A percentile compares a stretch with the other conserved stretches of the same genome.
phyloP scores from a whole-genome alignment of 2,113 vertebrate species.

The Plectropomus leopardus region DNA sequence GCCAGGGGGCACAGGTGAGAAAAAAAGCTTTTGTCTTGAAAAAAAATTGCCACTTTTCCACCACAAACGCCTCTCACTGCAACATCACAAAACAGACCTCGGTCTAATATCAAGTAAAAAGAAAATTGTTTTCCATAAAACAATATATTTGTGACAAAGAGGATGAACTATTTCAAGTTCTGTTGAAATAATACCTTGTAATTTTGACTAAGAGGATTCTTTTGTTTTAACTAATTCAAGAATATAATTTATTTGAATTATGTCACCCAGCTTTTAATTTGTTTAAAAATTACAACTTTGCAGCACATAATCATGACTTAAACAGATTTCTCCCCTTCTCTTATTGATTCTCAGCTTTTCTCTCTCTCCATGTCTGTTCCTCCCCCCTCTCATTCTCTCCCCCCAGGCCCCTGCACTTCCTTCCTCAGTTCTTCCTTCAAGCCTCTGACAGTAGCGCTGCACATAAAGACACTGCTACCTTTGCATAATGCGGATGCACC shows the following conservation, averaged over 20 bases:
- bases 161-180: neutral
- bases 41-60: constrained; percentile 32
- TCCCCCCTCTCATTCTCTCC: constrained; percentile 21
- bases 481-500: constrained; percentile 87
- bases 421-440: constrained; percentile 73
- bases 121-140: neutral
- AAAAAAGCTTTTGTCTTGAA: constrained; percentile 4
- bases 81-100: neutral
- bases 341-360: constrained; percentile 66
- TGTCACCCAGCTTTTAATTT: neutral
- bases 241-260: neutral
- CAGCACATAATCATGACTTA: constrained; percentile 32
- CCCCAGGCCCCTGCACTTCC: constrained; percentile 49
- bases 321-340: constrained; percentile 53
- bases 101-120: neutral
- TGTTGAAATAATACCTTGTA: neutral
- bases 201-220: neutral
- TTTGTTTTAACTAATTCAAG: neutral
- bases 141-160: neutral
- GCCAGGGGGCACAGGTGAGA: constrained; percentile 55
- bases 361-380: constrained; percentile 50
- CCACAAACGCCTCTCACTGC: neutral
- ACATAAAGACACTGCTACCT: constrained; percentile 82
- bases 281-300: constrained; percentile 10
- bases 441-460: constrained; percentile 82